Conservation (phyloP, 2,888 invertebrate species). For the Melangyna quadrimaculata region DNA sequence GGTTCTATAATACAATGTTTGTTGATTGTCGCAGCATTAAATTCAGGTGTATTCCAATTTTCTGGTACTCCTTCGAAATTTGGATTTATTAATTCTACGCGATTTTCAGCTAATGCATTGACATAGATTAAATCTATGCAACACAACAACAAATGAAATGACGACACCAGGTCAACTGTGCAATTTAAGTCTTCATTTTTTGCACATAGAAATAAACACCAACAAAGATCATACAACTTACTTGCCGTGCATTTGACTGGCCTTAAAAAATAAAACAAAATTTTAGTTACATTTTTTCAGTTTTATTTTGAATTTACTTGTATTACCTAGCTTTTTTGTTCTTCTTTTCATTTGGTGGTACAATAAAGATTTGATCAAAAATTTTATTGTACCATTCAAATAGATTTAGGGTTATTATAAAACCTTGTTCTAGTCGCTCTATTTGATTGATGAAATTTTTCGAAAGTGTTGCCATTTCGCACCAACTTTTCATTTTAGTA, state of each 20-base stretch:
- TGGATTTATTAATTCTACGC: conserved; percentile 92
- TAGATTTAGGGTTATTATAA: conserved; percentile 95
- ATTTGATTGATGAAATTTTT: conserved; percentile 92
- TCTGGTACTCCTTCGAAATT: conserved; percentile 89
- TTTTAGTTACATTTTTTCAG: no score
- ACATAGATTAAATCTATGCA: conserved; percentile 95
- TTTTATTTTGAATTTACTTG: background rate
- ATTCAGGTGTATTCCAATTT: conserved; percentile 85
- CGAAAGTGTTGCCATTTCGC: conserved; percentile 94
- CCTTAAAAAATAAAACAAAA: no score
- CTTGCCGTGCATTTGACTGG: conserved; percentile 89
- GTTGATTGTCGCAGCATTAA: conserved; percentile 80
- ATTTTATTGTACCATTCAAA: conserved; percentile 95
- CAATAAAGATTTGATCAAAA: conserved; percentile 92
- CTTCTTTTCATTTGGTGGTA: conserved; percentile 81
- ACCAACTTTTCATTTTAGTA: conserved; percentile 96
- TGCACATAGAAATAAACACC: conserved; percentile 95
- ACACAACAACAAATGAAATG: conserved; percentile 94
- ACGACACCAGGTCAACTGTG: conserved; percentile 96
- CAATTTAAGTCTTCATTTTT: conserved; percentile 93
- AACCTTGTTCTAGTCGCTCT: conserved; percentile 92
- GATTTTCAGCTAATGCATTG: conserved; percentile 90
- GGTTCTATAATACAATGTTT: conserved; percentile 91
- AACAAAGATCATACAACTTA: conserved; percentile 95
- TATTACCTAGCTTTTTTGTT: conserved; percentile 78